Conservation (phyloP, 2,113 vertebrate species). For the Sitta europaea region DNA sequence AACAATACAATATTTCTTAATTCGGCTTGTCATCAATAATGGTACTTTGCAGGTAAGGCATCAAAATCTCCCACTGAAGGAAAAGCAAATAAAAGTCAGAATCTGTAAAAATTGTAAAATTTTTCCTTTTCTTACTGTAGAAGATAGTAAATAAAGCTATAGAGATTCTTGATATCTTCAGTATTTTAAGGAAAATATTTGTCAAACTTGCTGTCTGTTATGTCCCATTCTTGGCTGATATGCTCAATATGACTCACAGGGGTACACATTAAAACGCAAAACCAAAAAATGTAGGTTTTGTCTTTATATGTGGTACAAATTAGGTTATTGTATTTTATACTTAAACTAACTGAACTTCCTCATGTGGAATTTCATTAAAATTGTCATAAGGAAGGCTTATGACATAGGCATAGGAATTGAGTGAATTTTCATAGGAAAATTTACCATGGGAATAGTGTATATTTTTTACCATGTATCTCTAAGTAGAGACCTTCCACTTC, state of each 20-base stretch:
- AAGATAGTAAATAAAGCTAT: not conserved
- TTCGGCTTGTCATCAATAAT: slow-evolving; percentile 76
- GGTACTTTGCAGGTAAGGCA: slow-evolving; percentile 77
- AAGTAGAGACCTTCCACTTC: not conserved
- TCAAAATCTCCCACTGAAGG: not conserved
- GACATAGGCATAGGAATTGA: not conserved
- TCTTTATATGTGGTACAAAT: not conserved
- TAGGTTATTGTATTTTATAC: not conserved
- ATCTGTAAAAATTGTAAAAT: not conserved
- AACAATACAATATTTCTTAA: slow-evolving; percentile 62
- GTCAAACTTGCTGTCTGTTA: not conserved
- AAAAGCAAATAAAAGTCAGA: not conserved
- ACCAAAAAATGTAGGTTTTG: not conserved
- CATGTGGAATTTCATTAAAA: not conserved
- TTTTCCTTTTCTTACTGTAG: not conserved
- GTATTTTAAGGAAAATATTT: not conserved
- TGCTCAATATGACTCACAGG: not conserved
- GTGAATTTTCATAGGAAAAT: not conserved
- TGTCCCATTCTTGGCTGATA: not conserved
- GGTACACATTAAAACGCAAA: not conserved
- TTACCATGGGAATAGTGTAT: not conserved
- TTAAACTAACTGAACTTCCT: not conserved
- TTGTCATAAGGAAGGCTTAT: not conserved
- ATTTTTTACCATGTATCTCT: not conserved
- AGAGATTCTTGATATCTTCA: not conserved